These are phyloP conservation scores for Oncorhynchus keta DNA, from an alignment of 2,113 vertebrate genomes.

Conservation along the genomic window DNA sequence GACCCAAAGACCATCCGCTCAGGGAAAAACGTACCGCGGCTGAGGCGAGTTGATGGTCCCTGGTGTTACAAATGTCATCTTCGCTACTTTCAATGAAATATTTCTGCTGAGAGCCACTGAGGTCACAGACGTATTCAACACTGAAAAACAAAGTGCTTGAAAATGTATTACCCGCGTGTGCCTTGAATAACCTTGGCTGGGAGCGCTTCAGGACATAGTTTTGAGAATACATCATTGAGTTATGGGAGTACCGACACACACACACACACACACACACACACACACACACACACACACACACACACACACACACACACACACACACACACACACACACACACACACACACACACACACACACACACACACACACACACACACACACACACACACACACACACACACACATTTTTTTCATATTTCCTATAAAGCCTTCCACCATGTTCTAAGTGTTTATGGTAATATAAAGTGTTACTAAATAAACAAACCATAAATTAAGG, in stretches of 20 bases:
- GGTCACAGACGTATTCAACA: slow-evolving; percentile 13
- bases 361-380: neutral
- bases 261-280: neutral
- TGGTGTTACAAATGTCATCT: neutral
- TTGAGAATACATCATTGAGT: neutral
- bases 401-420: neutral
- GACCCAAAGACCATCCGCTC: neutral
- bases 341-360: neutral
- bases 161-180: slow-evolving; percentile 10
- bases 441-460: slow-evolving; percentile 20
- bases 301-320: neutral
- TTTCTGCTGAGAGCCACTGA: slow-evolving; percentile 5
- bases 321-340: no score
- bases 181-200: slow-evolving; percentile 3
- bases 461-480: neutral
- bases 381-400: neutral
- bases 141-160: slow-evolving; percentile 14
- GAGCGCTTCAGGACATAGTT: slow-evolving; percentile 6
- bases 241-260: neutral
- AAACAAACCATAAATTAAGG: slow-evolving; percentile 15
- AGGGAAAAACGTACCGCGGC: no score
- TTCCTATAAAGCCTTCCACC: neutral
- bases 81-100: slow-evolving; percentile 45
- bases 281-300: no score
- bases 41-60: no score